Conservation (phyloP, 1,140 invertebrate genomes). For the Araneus ventricosus region DNA sequence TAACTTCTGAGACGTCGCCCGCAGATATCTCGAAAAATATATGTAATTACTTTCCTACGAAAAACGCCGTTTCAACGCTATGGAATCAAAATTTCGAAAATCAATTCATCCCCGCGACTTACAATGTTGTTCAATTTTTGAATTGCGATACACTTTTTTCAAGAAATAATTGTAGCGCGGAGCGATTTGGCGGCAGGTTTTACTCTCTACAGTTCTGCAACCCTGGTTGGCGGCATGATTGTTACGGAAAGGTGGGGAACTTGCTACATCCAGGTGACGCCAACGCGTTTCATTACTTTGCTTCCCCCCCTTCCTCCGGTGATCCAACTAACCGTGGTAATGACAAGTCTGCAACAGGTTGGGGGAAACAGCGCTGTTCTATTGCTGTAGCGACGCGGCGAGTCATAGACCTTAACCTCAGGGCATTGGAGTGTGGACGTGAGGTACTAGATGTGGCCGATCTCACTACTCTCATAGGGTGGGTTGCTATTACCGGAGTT, state of each 20-base stretch:
- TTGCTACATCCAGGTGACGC: constrained; percentile 64
- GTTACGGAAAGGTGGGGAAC: constrained; percentile 39
- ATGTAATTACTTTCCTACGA: background rate
- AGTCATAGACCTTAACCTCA: constrained; percentile 73
- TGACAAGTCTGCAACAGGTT: constrained; percentile 68
- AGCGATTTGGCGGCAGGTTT: constrained; percentile 30
- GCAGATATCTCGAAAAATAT: background rate
- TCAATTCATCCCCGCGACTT: background rate
- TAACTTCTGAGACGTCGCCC: background rate
- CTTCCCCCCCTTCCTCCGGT: constrained; percentile 50
- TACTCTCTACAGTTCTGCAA: constrained; percentile 12
- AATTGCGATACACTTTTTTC: background rate
- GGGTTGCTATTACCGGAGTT: constrained; percentile 39
- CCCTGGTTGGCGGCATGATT: constrained; percentile 32
- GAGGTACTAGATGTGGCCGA: constrained; percentile 65
- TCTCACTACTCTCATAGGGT: constrained; percentile 58
- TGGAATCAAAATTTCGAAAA: background rate
- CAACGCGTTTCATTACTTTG: constrained; percentile 61
- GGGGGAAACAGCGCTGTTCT: constrained; percentile 61
- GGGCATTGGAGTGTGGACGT: constrained; percentile 59
- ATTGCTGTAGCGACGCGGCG: constrained; percentile 50
- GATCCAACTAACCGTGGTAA: constrained; percentile 71
- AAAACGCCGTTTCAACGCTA: background rate
- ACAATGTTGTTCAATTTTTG: background rate
- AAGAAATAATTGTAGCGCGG: background rate